Conservation (phyloP, 2,888 invertebrate species). For the Chydorus sphaericus region DNA sequence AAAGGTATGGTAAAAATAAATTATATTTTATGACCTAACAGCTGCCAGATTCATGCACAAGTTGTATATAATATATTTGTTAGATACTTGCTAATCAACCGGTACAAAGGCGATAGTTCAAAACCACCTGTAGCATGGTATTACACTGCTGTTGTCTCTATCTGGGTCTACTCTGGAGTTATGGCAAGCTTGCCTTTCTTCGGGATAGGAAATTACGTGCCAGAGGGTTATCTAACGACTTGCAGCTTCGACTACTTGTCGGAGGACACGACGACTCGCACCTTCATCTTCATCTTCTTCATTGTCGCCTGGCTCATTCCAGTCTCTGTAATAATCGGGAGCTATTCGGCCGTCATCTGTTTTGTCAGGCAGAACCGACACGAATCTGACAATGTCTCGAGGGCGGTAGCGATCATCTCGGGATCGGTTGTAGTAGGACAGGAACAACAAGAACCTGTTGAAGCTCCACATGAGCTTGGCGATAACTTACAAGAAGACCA, state of each 20-base stretch:
- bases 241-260: constrained; percentile 31
- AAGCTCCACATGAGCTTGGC: too few relatives aligned
- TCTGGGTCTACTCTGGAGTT: constrained; percentile 28
- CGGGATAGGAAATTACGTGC: constrained; percentile 27
- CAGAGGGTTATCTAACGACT: constrained; percentile 30
- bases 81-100: constrained; percentile 29
- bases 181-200: constrained; percentile 26
- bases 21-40: too few relatives aligned
- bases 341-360: constrained; percentile 53
- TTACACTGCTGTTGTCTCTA: constrained; percentile 17
- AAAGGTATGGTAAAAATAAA: too few relatives aligned
- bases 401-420: too few relatives aligned
- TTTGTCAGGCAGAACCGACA: too few relatives aligned
- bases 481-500: too few relatives aligned
- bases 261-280: constrained; percentile 28
- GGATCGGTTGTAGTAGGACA: too few relatives aligned
- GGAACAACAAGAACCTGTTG: too few relatives aligned
- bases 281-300: constrained; percentile 59
- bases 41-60: too few relatives aligned
- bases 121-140: not conserved
- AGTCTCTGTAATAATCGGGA: constrained; percentile 49
- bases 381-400: too few relatives aligned
- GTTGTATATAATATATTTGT: too few relatives aligned
- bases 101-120: constrained; percentile 25
- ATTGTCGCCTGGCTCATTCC: constrained; percentile 61